phyloP scores from a whole-genome alignment of 2,113 vertebrate genomes.

The Gadus macrocephalus region DNA sequence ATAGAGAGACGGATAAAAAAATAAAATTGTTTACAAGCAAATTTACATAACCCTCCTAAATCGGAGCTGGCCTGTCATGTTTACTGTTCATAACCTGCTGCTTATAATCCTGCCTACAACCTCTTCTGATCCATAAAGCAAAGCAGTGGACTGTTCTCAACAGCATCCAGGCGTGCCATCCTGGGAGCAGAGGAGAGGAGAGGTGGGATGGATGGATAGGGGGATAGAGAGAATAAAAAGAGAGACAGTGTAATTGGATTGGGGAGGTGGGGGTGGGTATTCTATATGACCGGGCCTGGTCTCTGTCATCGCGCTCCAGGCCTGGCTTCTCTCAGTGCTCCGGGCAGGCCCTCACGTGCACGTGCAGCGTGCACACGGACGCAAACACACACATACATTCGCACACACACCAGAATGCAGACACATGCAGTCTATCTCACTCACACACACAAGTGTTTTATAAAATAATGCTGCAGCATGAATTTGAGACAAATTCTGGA shows the following conservation, averaged over 20 bases:
- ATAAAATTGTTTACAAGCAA: slow-evolving; percentile 56
- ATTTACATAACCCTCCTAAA: slow-evolving; percentile 72
- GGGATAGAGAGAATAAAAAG: slow-evolving; percentile 44
- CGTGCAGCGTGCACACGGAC: slow-evolving; percentile 42
- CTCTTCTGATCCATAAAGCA: slow-evolving; percentile 61
- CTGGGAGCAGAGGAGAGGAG: slow-evolving; percentile 15
- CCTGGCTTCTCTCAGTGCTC: slow-evolving; percentile 61
- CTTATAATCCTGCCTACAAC: slow-evolving; percentile 59
- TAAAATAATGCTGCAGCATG: slow-evolving; percentile 31
- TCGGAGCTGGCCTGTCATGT: slow-evolving; percentile 59
- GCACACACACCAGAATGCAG: slow-evolving; percentile 30
- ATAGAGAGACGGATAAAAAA: slow-evolving; percentile 22
- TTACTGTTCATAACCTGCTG: slow-evolving; percentile 64
- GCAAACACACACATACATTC: slow-evolving; percentile 19
- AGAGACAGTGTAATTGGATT: slow-evolving; percentile 73
- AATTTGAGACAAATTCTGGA: slow-evolving; percentile 34
- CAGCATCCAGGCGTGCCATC: slow-evolving; percentile 47
- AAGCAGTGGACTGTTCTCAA: slow-evolving; percentile 58
- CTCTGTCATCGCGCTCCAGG: slow-evolving; percentile 76
- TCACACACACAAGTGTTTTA: slow-evolving; percentile 20
- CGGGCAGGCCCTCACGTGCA: slow-evolving; percentile 54
- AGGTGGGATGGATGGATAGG: slow-evolving; percentile 12
- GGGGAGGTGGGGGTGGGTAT: slow-evolving; percentile 50
- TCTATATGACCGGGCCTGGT: slow-evolving; percentile 72
- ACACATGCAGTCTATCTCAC: not conserved